Evolutionary conservation across 2,797 vertebrate species (phyloP).

Genomic region (Mormyrus hasselquistii): DNA sequence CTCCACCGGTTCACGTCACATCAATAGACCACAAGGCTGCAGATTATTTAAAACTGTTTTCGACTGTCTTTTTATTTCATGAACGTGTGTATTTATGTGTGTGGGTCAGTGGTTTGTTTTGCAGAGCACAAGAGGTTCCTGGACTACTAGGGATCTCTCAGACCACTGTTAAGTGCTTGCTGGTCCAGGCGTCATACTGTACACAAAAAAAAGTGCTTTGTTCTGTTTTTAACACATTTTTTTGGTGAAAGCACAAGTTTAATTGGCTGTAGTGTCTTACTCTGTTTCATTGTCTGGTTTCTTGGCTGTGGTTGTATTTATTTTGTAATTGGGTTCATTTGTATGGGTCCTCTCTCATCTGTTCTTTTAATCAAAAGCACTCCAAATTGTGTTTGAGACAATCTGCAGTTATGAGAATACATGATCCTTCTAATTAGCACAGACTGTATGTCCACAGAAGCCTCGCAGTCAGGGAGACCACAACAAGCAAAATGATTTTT

Average conservation of each 20-base stretch:
- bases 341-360: neutral
- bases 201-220: neutral
- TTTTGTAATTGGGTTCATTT: neutral
- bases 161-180: neutral
- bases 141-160: neutral
- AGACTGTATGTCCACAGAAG: neutral
- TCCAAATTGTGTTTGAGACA: neutral
- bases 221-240: neutral
- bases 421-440: neutral
- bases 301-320: neutral
- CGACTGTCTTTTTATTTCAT: neutral
- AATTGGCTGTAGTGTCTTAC: neutral
- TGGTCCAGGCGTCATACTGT: neutral
- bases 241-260: neutral
- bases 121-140: neutral
- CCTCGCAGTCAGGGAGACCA: neutral
- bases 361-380: neutral
- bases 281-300: neutral
- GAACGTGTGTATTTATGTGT: neutral
- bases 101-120: neutral
- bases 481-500: neutral
- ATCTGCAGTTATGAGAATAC: neutral
- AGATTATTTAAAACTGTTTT: neutral
- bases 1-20: neutral
- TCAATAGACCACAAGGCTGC: conserved; percentile 24